These are phyloP conservation scores for Prosopocoilus inquinatus DNA, from an alignment of 2,888 invertebrate species.

Conservation along the genomic window DNA sequence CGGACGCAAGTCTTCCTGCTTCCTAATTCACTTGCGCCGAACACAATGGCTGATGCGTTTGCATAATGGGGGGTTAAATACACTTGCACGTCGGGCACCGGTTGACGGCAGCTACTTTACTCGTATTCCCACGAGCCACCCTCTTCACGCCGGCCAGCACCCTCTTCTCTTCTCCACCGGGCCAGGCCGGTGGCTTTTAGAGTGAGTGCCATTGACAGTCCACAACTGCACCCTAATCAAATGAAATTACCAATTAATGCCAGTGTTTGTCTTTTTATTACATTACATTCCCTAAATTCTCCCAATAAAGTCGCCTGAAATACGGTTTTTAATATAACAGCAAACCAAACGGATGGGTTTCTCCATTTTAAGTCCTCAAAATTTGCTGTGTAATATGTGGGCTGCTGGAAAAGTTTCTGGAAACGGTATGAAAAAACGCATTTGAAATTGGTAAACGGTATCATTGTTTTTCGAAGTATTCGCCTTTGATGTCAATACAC, in stretches of 20 bases:
- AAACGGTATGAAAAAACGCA: too few species aligned
- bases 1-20: constrained; percentile 32
- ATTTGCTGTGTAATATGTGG: too few species aligned
- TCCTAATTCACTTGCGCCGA: constrained; percentile 24
- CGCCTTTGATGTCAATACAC: too few species aligned
- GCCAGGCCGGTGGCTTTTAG: too few species aligned
- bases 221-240: not conserved
- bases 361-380: too few species aligned
- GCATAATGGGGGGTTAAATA: constrained; percentile 30
- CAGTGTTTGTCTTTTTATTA: not conserved
- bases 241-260: constrained; percentile 1
- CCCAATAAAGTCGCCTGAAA: too few species aligned
- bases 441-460: too few species aligned
- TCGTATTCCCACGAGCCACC: constrained; percentile 24
- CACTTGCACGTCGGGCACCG: constrained; percentile 27
- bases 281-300: too few species aligned
- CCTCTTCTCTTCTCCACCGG: not conserved
- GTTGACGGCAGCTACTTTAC: constrained; percentile 19
- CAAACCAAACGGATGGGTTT: too few species aligned
- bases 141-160: constrained; percentile 17
- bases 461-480: too few species aligned
- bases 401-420: too few species aligned
- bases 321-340: too few species aligned
- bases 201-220: not conserved
- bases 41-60: constrained; percentile 20